phyloP scores from a whole-genome alignment of 2,113 vertebrate genomes.

The Tragulus kanchil region DNA sequence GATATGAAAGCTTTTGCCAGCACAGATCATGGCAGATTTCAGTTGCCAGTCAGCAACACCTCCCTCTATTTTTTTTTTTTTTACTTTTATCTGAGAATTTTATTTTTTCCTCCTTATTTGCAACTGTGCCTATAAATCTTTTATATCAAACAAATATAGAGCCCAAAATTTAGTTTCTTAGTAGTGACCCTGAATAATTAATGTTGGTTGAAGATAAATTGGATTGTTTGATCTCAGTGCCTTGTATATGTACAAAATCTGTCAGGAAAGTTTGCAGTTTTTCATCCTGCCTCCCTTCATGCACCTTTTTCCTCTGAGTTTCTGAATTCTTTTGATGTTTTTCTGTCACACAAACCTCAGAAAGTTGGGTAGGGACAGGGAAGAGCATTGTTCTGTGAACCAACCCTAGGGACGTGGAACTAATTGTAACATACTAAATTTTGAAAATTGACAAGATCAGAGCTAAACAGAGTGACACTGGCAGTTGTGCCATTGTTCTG shows the following conservation, averaged over 20 bases:
- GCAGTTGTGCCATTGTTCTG: not conserved
- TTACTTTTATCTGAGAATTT: not conserved
- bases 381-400: not conserved
- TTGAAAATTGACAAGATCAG: not conserved
- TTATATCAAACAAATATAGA: not conserved
- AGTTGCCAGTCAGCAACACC: not conserved
- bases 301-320: not conserved
- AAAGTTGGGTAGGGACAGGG: not conserved
- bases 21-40: not conserved
- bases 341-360: not conserved
- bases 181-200: not conserved
- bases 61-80: not conserved
- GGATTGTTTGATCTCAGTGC: not conserved
- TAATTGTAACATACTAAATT: not conserved
- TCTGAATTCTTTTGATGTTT: not conserved
- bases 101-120: constrained; percentile 14
- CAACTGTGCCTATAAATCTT: not conserved
- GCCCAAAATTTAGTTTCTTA: not conserved
- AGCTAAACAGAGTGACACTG: not conserved
- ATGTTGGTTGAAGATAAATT: not conserved
- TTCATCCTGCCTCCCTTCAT: not conserved
- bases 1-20: not conserved
- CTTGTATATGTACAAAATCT: not conserved
- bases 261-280: not conserved
- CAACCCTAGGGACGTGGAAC: not conserved